A percentile compares a stretch with the other conserved stretches of the same genome.
phyloP scores from a whole-genome alignment of 1,140 invertebrate species.

The Odontomachus brunneus region DNA sequence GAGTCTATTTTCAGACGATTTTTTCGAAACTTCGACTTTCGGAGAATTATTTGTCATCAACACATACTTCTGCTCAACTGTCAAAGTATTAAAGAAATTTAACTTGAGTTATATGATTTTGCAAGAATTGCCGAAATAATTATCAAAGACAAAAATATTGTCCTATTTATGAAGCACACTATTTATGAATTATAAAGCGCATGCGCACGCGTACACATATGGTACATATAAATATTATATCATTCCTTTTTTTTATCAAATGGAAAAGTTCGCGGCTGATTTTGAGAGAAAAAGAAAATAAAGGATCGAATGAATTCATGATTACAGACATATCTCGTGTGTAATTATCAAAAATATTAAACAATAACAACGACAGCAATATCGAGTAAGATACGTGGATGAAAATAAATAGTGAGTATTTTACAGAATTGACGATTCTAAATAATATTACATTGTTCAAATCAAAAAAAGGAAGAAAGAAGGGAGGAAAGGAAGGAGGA shows the following conservation, averaged over 20 bases:
- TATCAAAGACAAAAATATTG: neutral
- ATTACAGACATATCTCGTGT: neutral
- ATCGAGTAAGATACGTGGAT: neutral
- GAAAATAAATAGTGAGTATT: neutral
- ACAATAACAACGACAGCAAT: conserved; percentile 28
- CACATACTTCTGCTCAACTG: conserved; percentile 15
- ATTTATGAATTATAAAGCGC: conserved; percentile 10
- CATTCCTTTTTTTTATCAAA: neutral
- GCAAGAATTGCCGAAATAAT: conserved; percentile 26
- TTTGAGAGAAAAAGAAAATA: conserved; percentile 8
- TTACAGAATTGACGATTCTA: conserved; percentile 17
- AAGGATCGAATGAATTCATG: neutral
- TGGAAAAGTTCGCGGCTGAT: neutral
- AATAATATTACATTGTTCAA: conserved; percentile 63
- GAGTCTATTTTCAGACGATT: neutral
- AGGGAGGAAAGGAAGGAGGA: too few relatives aligned
- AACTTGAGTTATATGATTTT: neutral
- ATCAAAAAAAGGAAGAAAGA: neutral
- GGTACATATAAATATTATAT: neutral
- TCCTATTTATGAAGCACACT: neutral
- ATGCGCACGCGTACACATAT: neutral
- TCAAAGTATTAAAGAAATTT: conserved; percentile 42
- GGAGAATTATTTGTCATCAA: conserved; percentile 2
- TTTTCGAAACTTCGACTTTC: neutral
- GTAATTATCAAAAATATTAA: conserved; percentile 67